Percentiles rank a stretch among this genome's conserved stretches.
Conservation (phyloP, 2,113 vertebrate species). For the Gracilinanus agilis region DNA sequence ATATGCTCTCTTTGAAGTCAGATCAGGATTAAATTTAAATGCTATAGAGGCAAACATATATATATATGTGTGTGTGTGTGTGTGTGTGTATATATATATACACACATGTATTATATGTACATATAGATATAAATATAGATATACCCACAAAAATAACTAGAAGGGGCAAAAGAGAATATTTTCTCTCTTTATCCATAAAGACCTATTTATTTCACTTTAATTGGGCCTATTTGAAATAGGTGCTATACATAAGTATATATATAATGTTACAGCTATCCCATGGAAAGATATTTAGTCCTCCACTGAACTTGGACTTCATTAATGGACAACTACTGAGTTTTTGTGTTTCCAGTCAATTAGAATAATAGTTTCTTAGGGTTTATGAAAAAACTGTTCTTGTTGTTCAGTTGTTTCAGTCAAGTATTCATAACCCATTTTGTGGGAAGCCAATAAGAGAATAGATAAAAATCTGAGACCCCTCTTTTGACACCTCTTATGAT, state of each 20-base stretch:
- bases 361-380: not conserved
- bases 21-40: conserved; percentile 36
- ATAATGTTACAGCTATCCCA: not conserved
- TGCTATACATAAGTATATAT: not conserved
- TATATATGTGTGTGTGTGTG: too few relatives aligned
- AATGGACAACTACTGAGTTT: not conserved
- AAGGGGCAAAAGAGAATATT: not conserved
- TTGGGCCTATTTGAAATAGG: not conserved
- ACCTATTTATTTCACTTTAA: not conserved
- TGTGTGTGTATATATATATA: too few relatives aligned
- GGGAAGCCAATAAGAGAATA: too few relatives aligned
- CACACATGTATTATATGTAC: too few relatives aligned
- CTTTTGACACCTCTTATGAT: too few relatives aligned
- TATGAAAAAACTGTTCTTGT: not conserved
- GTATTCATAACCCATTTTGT: not conserved
- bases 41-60: not conserved
- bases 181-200: not conserved
- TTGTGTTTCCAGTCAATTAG: not conserved
- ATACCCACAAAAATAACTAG: too few relatives aligned
- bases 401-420: not conserved
- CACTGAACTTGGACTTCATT: not conserved
- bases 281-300: not conserved
- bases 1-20: not conserved
- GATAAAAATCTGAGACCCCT: too few relatives aligned
- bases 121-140: too few relatives aligned